phyloP scores from a whole-genome alignment of 1,140 invertebrate species.

The Portunus trituberculatus region DNA sequence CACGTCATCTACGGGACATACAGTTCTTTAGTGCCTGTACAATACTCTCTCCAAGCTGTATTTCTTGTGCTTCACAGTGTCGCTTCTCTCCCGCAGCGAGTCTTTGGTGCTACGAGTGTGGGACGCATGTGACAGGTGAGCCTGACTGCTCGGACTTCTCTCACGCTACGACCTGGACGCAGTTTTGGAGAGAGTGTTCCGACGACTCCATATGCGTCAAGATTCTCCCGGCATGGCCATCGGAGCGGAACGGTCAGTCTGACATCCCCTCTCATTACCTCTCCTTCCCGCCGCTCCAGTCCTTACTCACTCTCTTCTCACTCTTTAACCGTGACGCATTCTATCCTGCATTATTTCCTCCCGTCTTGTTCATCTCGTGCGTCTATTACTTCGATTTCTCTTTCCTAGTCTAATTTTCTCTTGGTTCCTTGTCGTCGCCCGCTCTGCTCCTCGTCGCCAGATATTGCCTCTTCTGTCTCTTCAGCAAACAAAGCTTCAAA shows the following conservation, averaged over 20 bases:
- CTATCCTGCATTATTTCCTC: neutral
- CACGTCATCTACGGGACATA: no score
- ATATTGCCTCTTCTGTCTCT: slow-evolving; percentile 10
- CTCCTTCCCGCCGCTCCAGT: neutral
- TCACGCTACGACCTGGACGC: slow-evolving; percentile 45
- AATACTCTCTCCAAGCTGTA: no score
- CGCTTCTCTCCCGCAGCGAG: neutral
- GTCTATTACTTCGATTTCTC: neutral
- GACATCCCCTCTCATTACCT: neutral
- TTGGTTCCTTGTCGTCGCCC: neutral
- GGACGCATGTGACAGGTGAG: slow-evolving; percentile 39
- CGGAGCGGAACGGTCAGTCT: neutral
- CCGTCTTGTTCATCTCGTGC: neutral
- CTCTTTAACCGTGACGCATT: neutral
- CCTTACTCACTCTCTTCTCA: neutral
- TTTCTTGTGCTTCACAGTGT: neutral
- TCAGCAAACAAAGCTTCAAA: slow-evolving; percentile 5
- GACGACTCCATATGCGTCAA: slow-evolving; percentile 65
- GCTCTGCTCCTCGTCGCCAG: no score
- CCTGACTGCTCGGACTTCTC: slow-evolving; percentile 60
- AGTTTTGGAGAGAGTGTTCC: slow-evolving; percentile 68
- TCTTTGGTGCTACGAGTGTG: slow-evolving; percentile 74
- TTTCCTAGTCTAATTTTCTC: neutral
- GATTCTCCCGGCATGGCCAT: slow-evolving; percentile 53
- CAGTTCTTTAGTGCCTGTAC: no score